Base-by-base conservation (phyloP, 2,888 invertebrate genomes). In the Cantharis rufa region DNA sequence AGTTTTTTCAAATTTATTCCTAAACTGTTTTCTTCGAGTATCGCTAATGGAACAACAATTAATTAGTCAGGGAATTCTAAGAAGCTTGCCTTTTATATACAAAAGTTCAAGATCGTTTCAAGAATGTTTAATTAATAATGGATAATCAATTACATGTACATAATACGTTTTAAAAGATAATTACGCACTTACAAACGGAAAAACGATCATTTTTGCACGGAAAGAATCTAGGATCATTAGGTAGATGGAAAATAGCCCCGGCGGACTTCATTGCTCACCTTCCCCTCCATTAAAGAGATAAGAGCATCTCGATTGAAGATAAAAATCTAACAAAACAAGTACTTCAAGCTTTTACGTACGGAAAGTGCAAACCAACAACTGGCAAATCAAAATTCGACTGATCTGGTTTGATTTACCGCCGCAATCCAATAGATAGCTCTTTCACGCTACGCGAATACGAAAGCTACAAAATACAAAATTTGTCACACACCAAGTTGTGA, bases 1-100 rank as follows among this genome's bases (percentile, higher is more conserved):
- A 66, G 21, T 63, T 21, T 63, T 63, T 66, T 66, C 64, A 66
- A 66, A 66, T 66, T 66, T 66, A 66, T 66, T 66, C 64, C 18
- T 66, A 66, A 66, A 21, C 16, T 24, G 64, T 66, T 66, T 66
- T 66, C 64, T 66, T 48, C n/a, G n/a, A 48, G n/a, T 48, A n/a
- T 48, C n/a, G 48, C 9, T 48, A 48, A 48, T 48, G 48, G 48
- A 48, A 48, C 48, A 48, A 48, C 16, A 10, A n/a, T 66, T 66
- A 66, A 66, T 66, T 66, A 66, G 64, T n/a, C 18, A 66, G 24
- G 21, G 21, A 24, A 66, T 66, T 66, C 64, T 66, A 66, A 66
- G 63, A 63, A 24, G n/a, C 18, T 66, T 66, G 48, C 21, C 21
- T 21, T 21, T 21, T n/a, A n/a, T 21, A 24, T 66, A 24, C 24